These are phyloP conservation scores for Dendrolimus punctatus DNA, from an alignment of 1,140 invertebrate species.

Conservation along the genomic window DNA sequence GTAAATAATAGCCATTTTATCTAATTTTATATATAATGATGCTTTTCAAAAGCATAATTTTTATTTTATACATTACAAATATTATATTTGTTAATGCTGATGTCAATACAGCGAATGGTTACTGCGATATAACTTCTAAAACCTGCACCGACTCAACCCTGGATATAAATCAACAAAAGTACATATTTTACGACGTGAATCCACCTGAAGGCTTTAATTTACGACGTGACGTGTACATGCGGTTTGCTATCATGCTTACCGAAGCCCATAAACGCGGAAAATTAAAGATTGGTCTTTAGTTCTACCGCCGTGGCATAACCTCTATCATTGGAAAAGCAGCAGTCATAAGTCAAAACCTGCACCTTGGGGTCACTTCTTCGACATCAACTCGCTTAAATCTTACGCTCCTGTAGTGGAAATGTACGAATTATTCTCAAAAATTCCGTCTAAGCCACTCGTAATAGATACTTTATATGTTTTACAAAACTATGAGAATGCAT, in stretches of 20 bases:
- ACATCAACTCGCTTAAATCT: constrained; percentile 82
- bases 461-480: constrained; percentile 87
- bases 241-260: constrained; percentile 87
- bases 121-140: constrained; percentile 23
- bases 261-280: constrained; percentile 72
- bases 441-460: constrained; percentile 40
- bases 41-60: not conserved
- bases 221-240: constrained; percentile 94
- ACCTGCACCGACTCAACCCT: constrained; percentile 10
- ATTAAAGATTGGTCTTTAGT: constrained; percentile 75
- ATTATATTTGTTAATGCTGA: constrained; percentile 13
- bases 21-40: not conserved
- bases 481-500: constrained; percentile 90
- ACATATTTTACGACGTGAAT: constrained; percentile 93
- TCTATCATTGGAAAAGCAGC: constrained; percentile 91
- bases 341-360: constrained; percentile 71
- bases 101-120: constrained; percentile 14
- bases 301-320: constrained; percentile 90
- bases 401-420: constrained; percentile 93
- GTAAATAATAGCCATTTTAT: not conserved
- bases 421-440: constrained; percentile 79
- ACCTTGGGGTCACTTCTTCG: constrained; percentile 91
- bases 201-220: constrained; percentile 97
- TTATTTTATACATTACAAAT: constrained; percentile 1
- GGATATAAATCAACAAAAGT: constrained; percentile 11